Conservation (phyloP, 2,113 vertebrate genomes). For the Serinus canaria region DNA sequence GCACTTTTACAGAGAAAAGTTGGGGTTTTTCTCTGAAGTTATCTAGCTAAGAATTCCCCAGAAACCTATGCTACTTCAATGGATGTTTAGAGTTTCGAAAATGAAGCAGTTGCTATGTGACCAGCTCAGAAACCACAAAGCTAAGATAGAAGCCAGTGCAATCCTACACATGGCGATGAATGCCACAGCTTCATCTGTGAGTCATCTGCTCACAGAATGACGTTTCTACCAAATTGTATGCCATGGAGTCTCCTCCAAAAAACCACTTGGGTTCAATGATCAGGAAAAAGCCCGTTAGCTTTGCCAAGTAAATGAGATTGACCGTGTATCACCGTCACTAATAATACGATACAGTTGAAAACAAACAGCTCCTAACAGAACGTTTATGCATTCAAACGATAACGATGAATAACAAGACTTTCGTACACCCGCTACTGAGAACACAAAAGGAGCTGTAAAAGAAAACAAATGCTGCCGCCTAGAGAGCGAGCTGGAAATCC, state of each 20-base stretch:
- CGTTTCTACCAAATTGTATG: neutral
- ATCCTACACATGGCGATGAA: neutral
- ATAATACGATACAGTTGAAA: neutral
- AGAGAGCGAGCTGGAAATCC: neutral
- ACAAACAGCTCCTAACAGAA: neutral
- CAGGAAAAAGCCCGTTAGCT: neutral
- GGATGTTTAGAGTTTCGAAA: neutral
- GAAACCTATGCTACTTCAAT: neutral
- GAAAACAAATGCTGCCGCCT: slow-evolving; percentile 39
- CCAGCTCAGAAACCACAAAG: neutral
- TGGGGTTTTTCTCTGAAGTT: neutral
- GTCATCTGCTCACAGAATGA: neutral
- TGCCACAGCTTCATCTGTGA: neutral
- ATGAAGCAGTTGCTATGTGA: neutral
- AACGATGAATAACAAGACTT: neutral
- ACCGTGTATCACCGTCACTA: neutral
- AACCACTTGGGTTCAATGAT: neutral
- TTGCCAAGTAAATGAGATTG: neutral
- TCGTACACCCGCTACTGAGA: neutral
- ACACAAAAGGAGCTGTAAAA: neutral
- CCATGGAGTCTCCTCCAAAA: neutral
- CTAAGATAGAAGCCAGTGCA: neutral
- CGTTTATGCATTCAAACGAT: rapidly evolving
- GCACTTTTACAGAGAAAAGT: neutral
- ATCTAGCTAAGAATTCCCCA: neutral